Evolutionary conservation across 2,797 vertebrate genomes (phyloP).

Genomic region (Poecile montanus): DNA sequence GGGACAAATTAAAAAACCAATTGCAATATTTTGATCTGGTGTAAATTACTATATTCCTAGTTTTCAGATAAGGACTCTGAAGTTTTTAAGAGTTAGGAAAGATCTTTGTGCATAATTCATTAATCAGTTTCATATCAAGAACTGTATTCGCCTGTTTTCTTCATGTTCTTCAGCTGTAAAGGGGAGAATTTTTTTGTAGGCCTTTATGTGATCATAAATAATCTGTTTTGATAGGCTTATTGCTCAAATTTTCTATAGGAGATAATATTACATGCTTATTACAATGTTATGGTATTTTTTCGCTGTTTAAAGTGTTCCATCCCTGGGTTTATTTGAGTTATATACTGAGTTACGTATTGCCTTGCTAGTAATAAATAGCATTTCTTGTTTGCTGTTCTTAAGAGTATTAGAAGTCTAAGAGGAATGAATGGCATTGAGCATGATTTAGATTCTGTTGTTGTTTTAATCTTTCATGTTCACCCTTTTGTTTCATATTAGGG

Average conservation of each 20-base stretch:
- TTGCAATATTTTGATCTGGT: neutral
- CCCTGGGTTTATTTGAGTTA: neutral
- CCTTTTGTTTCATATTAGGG: slow-evolving; percentile 75
- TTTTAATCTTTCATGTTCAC: neutral
- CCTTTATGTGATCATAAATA: neutral
- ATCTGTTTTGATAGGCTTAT: neutral
- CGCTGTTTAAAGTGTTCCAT: neutral
- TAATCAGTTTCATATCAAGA: neutral
- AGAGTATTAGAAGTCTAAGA: neutral
- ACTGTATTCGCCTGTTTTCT: neutral
- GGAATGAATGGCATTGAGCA: neutral
- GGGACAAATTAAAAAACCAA: neutral
- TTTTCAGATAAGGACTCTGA: neutral
- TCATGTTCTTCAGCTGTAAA: neutral
- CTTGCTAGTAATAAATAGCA: neutral
- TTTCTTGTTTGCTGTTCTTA: neutral
- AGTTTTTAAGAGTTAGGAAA: neutral
- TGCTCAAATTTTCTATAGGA: neutral
- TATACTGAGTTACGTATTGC: neutral
- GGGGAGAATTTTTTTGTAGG: neutral
- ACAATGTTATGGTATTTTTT: neutral
- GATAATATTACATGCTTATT: neutral
- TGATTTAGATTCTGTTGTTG: neutral
- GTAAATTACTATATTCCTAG: neutral
- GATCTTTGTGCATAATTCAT: neutral